Percentiles rank a stretch among this genome's conserved stretches.
phyloP scores from a whole-genome alignment of 2,797 vertebrate species.

The Gymnocypris eckloni region DNA sequence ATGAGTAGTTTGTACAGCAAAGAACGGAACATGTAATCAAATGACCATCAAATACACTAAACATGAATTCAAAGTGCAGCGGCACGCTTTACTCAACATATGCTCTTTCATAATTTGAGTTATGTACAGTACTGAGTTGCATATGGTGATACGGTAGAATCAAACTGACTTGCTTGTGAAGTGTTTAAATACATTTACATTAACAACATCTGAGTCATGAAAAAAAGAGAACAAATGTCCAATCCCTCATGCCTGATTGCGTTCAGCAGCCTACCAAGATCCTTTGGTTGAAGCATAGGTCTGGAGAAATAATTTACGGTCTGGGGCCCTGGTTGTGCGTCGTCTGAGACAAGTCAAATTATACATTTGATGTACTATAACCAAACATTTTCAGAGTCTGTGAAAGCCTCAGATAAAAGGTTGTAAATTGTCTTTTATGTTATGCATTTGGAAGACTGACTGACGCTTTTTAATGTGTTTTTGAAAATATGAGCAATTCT shows the following conservation, averaged over 20 bases:
- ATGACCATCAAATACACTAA: constrained; percentile 20
- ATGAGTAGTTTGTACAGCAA: constrained; percentile 5
- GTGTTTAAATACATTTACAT: background rate
- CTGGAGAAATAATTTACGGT: constrained; percentile 43
- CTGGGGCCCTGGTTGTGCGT: constrained; percentile 5
- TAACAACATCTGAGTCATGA: constrained; percentile 17
- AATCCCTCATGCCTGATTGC: constrained; percentile 3
- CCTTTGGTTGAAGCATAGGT: background rate
- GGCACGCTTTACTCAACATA: background rate
- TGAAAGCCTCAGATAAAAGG: constrained; percentile 42
- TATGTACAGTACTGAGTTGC: background rate
- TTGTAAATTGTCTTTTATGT: constrained; percentile 44
- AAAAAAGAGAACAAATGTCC: background rate
- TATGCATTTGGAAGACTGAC: constrained; percentile 19
- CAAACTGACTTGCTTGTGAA: background rate
- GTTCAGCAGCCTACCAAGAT: constrained; percentile 7
- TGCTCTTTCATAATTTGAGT: background rate
- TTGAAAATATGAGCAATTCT: constrained; percentile 25
- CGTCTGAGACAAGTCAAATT: constrained; percentile 1
- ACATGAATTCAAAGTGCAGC: background rate
- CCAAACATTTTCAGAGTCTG: constrained; percentile 32
- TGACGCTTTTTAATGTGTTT: constrained; percentile 24
- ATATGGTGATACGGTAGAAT: background rate
- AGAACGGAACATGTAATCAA: constrained; percentile 7
- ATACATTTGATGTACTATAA: constrained; percentile 44